phyloP scores from a whole-genome alignment of 1,140 invertebrate species.

The Aphelenchoides avenae region DNA sequence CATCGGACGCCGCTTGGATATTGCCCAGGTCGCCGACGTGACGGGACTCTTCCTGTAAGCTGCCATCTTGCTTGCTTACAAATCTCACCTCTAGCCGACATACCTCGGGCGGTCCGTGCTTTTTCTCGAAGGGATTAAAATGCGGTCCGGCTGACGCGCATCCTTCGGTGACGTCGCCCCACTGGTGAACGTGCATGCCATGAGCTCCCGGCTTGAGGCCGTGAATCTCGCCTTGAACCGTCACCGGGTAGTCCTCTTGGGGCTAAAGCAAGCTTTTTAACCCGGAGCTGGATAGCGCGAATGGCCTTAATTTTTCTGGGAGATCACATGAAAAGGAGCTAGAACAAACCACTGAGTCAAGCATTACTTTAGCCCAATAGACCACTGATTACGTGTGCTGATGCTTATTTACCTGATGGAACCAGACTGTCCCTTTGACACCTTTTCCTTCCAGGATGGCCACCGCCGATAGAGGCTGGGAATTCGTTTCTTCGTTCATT shows the following conservation, averaged over 20 bases:
- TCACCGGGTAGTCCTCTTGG: constrained; percentile 33
- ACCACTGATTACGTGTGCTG: not conserved
- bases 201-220: constrained; percentile 73
- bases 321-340: too few relatives aligned
- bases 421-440: constrained; percentile 43
- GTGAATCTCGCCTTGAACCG: constrained; percentile 68
- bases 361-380: too few relatives aligned
- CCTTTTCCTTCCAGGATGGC: too few relatives aligned
- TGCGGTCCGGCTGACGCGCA: constrained; percentile 90
- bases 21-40: constrained; percentile 89
- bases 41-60: constrained; percentile 69
- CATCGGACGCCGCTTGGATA: constrained; percentile 61
- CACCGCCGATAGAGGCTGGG: too few relatives aligned
- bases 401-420: constrained; percentile 41
- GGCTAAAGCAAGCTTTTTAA: constrained; percentile 21
- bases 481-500: too few relatives aligned
- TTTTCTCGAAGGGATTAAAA: too few relatives aligned
- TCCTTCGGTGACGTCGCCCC: constrained; percentile 87
- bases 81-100: too few relatives aligned
- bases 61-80: constrained; percentile 80
- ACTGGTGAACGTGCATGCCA: constrained; percentile 85
- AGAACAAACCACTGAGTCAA: too few relatives aligned
- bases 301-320: too few relatives aligned
- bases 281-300: too few relatives aligned
- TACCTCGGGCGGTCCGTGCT: too few relatives aligned